Evolutionary conservation across 2,888 invertebrate species (phyloP).

Genomic region (Archips crataeganus): DNA sequence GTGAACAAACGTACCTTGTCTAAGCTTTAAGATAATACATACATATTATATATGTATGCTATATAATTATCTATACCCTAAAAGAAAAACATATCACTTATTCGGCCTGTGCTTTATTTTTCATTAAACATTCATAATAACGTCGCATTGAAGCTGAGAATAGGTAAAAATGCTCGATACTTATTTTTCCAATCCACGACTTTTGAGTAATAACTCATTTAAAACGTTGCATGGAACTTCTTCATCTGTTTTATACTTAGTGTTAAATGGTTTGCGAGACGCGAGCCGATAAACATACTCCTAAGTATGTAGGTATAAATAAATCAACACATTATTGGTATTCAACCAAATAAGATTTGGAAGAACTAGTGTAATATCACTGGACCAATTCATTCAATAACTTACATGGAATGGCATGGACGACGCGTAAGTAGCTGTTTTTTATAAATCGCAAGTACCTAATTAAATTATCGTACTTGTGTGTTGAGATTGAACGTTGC

Average conservation of each 20-base stretch:
- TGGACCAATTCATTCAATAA: conserved; percentile 38
- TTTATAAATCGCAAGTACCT: conserved; percentile 39
- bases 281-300: conserved; percentile 24
- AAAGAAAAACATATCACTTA: conserved; percentile 59
- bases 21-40: conserved; percentile 45
- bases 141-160: conserved; percentile 1
- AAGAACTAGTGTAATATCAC: conserved; percentile 36
- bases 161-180: neutral
- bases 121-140: conserved; percentile 32
- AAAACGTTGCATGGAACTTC: conserved; percentile 9
- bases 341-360: conserved; percentile 42
- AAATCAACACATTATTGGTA: conserved; percentile 23
- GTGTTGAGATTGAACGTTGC: conserved; percentile 41
- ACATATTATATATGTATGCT: conserved; percentile 66
- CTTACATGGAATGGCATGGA: conserved; percentile 25
- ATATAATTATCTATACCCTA: conserved; percentile 46
- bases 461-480: conserved; percentile 42
- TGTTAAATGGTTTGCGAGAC: conserved; percentile 28
- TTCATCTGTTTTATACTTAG: conserved; percentile 34
- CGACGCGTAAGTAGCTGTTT: conserved; percentile 33
- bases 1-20: conserved; percentile 44
- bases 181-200: neutral
- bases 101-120: conserved; percentile 50
- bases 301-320: conserved; percentile 28
- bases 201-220: neutral